Base-by-base conservation (phyloP, 2,888 invertebrate genomes). In the Tubulanus polymorphus region DNA sequence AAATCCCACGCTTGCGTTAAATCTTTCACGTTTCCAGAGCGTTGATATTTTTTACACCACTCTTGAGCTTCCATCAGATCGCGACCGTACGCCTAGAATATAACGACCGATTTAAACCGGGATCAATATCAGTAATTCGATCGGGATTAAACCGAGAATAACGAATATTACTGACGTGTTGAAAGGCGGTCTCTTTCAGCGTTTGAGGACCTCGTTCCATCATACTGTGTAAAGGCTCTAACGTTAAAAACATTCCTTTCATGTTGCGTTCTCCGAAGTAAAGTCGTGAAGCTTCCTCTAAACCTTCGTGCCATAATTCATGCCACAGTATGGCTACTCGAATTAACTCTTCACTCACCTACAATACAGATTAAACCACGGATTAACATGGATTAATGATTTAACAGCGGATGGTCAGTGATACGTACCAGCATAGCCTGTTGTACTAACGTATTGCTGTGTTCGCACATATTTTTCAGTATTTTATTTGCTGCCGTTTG, bases 271-370 rank as follows among this genome's bases (percentile, higher is more conserved):
- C 99, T 2, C 94, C 95, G 78, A 97, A 99, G 79, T 94, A 99
- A 10, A 97, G 81, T 62, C 89, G 82, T 0, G 96, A 96, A 76
- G 97, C 96, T 55, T 80, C 80, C 65, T 83, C 83, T 23, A 99
- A 80, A 0, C 95, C 97, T 78, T 99, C 99, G 74, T 97, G 94
- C 99, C 99, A 99, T 71, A 95, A 87, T 78, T 99, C 99, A 74
- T 99, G 97, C 99, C 99, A 99, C 20, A 99, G 81, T 64, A 99
- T 99, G 1, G 99, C 97, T 1, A 97, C 95, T 53, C 97, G 84
- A 56, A 99, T 97, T 49, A 99, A 82, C 79, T 99, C 99, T 70
- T 97, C 96, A 46, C 94, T 84, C 27, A 84, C 81, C 81, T 82
- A 57, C 5, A 59, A 8, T 32, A 1, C 6, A 63, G 46, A 20